phyloP scores from a whole-genome alignment of 2,888 invertebrate species.

The Strigamia crassipes region DNA sequence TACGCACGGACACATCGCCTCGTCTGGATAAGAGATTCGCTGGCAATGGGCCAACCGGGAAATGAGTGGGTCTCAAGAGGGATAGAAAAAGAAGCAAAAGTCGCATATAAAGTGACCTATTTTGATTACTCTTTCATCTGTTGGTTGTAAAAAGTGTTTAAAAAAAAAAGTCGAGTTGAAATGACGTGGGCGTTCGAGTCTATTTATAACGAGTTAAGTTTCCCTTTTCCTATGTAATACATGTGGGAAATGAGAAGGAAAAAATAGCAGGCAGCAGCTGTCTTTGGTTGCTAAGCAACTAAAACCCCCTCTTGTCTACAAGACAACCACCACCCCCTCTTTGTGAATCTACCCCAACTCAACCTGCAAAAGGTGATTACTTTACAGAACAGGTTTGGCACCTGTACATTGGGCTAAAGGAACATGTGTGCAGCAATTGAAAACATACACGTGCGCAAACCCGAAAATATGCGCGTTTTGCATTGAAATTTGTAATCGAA shows the following conservation, averaged over 20 bases:
- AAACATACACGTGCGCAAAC: slow-evolving; percentile 1
- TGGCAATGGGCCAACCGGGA: slow-evolving; percentile 22
- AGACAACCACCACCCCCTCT: not conserved
- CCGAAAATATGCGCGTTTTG: not conserved
- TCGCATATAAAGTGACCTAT: slow-evolving; percentile 27
- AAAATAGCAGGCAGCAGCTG: slow-evolving; percentile 13
- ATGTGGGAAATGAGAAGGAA: not conserved
- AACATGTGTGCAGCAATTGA: slow-evolving; percentile 15
- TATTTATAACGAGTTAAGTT: slow-evolving; percentile 21
- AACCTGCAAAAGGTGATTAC: slow-evolving; percentile 28
- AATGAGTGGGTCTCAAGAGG: slow-evolving; percentile 18
- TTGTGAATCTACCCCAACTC: slow-evolving; percentile 12
- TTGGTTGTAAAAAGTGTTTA: not conserved
- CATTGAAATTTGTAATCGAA: not conserved
- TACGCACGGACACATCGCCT: not conserved
- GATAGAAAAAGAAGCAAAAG: not conserved
- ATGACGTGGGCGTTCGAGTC: slow-evolving; percentile 27
- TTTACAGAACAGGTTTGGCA: slow-evolving; percentile 22
- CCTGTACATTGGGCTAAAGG: slow-evolving; percentile 10
- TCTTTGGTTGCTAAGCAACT: slow-evolving; percentile 11
- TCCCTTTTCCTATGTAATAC: not conserved
- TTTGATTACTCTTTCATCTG: slow-evolving; percentile 27
- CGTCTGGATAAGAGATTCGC: not conserved
- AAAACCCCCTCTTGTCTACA: slow-evolving; percentile 18
- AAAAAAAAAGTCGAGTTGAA: not conserved